A percentile compares a stretch with the other conserved stretches of the same genome.
phyloP scores from a whole-genome alignment of 1,140 invertebrate species.

The Contarinia nasturtii region DNA sequence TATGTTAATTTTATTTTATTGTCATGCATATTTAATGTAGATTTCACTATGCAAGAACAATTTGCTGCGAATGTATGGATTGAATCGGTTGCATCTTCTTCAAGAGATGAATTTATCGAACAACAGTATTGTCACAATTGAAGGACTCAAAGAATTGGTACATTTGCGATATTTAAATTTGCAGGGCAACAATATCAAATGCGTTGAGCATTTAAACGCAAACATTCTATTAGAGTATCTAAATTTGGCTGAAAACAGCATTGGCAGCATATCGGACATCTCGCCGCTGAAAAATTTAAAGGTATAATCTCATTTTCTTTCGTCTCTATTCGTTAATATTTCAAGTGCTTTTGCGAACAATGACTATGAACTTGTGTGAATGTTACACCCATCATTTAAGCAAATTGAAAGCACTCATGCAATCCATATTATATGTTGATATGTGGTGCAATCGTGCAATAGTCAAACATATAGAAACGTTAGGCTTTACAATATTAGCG shows the following conservation, averaged over 20 bases:
- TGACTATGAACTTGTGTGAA: no score
- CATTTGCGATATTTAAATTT: slow-evolving; percentile 51
- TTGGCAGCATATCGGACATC: slow-evolving; percentile 64
- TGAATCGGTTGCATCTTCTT: slow-evolving; percentile 56
- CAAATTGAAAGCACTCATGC: no score
- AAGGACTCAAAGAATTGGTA: slow-evolving; percentile 66
- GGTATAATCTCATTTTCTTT: slow-evolving; percentile 28
- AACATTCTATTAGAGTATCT: slow-evolving; percentile 60
- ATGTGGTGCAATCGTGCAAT: background rate
- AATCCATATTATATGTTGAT: no score
- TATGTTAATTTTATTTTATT: slow-evolving; percentile 5
- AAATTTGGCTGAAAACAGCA: slow-evolving; percentile 77
- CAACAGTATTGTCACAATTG: slow-evolving; percentile 73
- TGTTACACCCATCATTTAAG: background rate
- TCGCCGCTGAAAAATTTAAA: slow-evolving; percentile 61
- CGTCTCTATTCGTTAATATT: no score
- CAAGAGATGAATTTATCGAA: slow-evolving; percentile 66
- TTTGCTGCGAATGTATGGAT: slow-evolving; percentile 68
- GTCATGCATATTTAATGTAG: slow-evolving; percentile 35
- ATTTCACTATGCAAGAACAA: slow-evolving; percentile 68
- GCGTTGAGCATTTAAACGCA: slow-evolving; percentile 67
- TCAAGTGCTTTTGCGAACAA: no score
- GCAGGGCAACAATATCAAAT: slow-evolving; percentile 44
- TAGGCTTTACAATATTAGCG: background rate
- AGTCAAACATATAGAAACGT: background rate